Evolutionary conservation across 2,888 invertebrate species (phyloP), one percentile per base, ranked within the genome.

Genomic region (Mesoligia furuncula): DNA sequence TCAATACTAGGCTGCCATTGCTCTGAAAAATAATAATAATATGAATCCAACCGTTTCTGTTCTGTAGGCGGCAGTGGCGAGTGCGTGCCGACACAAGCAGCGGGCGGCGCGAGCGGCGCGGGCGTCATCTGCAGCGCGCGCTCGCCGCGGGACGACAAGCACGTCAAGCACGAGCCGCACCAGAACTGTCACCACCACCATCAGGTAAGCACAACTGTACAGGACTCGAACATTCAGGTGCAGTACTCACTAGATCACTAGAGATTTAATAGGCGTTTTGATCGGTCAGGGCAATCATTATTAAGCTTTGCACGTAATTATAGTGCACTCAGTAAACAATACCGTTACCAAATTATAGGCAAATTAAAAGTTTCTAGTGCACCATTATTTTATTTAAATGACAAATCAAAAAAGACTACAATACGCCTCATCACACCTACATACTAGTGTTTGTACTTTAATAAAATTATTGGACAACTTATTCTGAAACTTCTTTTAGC

Each of bases 161-260:
- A 95, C 85, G 97, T 97, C 66, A 97, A 97, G 90, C 95, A 96
- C 89, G 95, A 96, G 84, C 87, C 75, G 76, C 85, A 87, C 75
- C 87, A 85, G 71, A 75, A 80, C 80, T 88, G 87, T 73, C 86
- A 86, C 15, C 88, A 86, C 42, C 86, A 86, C 45, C 86, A 90
- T 59, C 77, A 87, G 84, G 90, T 90, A 24, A 15, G 7, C 7
- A 6, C n/a, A 8, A 27, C 17, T 8, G 20, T 6, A 27, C 57
- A 27, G 13, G 27, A 11, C 65, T 15, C n/a, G 1, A 6, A 65
- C 11, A 20, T 17, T 27, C 9, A 42, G 17, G 2, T 1, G 17
- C 65, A 65, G 42, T 15, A 39, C 17, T 9, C 17, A 17, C 9
- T 42, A 3, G 20, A 27, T 17, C 42, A 42, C n/a, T 66, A 11